These are phyloP conservation scores for Dioctria rufipes DNA, from an alignment of 2,888 invertebrate genomes.

Conservation along the genomic window DNA sequence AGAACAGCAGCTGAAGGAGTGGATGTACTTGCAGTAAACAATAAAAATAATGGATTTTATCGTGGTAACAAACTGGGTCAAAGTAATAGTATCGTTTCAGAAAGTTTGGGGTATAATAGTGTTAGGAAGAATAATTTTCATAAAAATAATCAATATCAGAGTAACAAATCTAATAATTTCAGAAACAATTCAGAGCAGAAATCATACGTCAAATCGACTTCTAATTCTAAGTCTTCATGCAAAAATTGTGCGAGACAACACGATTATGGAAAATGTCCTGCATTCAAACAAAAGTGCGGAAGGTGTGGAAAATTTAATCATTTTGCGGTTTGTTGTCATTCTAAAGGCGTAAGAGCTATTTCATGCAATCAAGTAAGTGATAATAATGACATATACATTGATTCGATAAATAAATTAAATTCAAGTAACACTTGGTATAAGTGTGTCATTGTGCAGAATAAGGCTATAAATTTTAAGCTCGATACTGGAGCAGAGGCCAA, in stretches of 20 bases:
- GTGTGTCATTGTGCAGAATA: neutral
- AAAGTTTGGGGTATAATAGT: neutral
- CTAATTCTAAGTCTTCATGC: conserved; percentile 7
- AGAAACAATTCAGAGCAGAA: too few relatives aligned
- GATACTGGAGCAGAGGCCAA: neutral
- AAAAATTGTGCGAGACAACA: conserved; percentile 22
- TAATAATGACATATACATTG: conserved; percentile 1
- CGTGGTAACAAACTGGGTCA: neutral
- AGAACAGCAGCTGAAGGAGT: neutral
- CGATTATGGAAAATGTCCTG: conserved; percentile 42
- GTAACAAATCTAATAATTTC: too few relatives aligned
- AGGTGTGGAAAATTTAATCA: conserved; percentile 39
- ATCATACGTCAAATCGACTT: neutral
- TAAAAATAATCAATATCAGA: neutral
- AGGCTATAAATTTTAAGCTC: conserved; percentile 18
- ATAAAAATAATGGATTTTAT: neutral
- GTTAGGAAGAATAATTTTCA: neutral
- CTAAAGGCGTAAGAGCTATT: conserved; percentile 5
- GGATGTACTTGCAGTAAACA: neutral
- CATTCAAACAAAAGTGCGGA: conserved; percentile 8
- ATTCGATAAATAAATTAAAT: neutral
- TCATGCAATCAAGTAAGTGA: neutral
- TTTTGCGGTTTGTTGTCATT: conserved; percentile 18
- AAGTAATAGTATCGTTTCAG: neutral
- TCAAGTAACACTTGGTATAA: conserved; percentile 5